Evolutionary conservation across 2,797 vertebrate genomes (phyloP), one percentile per base, ranked within the genome.

Genomic region (Chloroceryle amazona): DNA sequence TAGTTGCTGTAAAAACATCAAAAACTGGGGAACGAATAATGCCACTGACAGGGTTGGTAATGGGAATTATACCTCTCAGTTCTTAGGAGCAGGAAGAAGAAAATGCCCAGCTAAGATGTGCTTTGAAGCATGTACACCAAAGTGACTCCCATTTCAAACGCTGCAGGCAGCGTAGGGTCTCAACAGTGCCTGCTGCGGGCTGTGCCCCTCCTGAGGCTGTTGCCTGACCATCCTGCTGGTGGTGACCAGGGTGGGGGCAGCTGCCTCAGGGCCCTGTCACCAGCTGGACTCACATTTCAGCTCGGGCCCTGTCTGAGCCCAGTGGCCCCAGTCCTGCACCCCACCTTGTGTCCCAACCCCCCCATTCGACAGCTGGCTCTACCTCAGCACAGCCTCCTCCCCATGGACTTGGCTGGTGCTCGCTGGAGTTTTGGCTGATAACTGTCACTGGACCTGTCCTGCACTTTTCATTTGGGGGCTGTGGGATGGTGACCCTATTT

Each of bases 351-450:
- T 23, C 29, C 20, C 6, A 5, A 9, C n/a, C 39, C 8, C 4
- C n/a, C 39, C 10, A 19, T 6, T n/a, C 0, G 0, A 65, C 26
- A 28, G 8, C 25, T 17, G 29, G 81, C 37, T 23, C 33, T 29
- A 55, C 54, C 13, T 33, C 3, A 3, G 22, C 42, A 51, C 1
- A 0, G 60, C 49, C 33, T 37, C 3, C 0, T 46, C 17, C 41
- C 20, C 7, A 5, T 2, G 1, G 44, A 23, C 31, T 44, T 16
- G 8, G 13, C 41, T 0, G 3, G 4, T 29, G 47, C 66, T 41
- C 47, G 3, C 39, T 2, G 8, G 21, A 35, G 28, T 57, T 89
- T 41, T n/a, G 78, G 25, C 41, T 33, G 14, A 10, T 18, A 15
- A 19, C 17, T 14, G 19, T n/a, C 63, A 54, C n/a, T 0, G 0